Conservation (phyloP, 2,888 invertebrate species). For the Mellilla xanthometata region DNA sequence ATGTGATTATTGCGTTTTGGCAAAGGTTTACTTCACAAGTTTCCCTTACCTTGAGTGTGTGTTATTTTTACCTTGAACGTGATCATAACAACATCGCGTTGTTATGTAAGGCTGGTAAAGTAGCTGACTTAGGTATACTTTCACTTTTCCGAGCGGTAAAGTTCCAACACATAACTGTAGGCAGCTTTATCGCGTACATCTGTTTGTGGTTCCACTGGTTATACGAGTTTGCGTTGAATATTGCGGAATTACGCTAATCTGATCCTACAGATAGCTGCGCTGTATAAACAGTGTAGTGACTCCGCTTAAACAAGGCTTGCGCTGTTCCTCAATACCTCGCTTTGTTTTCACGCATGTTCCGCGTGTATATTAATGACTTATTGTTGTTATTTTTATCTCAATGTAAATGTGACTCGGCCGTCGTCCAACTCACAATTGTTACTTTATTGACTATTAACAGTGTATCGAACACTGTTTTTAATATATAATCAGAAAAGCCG, state of each 20-base stretch:
- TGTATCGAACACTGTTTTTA: too few species aligned
- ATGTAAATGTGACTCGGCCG: too few species aligned
- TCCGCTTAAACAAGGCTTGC: not conserved
- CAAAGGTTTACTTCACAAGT: not conserved
- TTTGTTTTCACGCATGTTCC: too few species aligned
- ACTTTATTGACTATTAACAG: too few species aligned
- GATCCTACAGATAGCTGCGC: constrained; percentile 13
- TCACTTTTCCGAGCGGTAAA: constrained; percentile 13
- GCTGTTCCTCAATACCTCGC: too few species aligned
- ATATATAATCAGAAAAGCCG: too few species aligned
- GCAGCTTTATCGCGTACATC: constrained; percentile 7
- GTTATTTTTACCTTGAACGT: constrained; percentile 4
- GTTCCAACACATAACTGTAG: not conserved
- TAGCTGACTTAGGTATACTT: constrained; percentile 6
- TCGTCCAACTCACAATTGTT: not conserved
- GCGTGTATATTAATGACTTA: too few species aligned
- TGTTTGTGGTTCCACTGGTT: constrained; percentile 5
- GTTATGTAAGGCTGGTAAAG: constrained; percentile 6
- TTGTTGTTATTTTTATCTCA: too few species aligned
- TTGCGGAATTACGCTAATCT: constrained; percentile 10
- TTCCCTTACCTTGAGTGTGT: constrained; percentile 6
- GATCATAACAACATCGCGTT: not conserved
- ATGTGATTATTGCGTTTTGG: too few species aligned
- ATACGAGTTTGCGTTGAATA: constrained; percentile 2
- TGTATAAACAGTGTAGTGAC: constrained; percentile 7